Conservation (phyloP, 2,888 invertebrate genomes). For the Clanis bilineata region DNA sequence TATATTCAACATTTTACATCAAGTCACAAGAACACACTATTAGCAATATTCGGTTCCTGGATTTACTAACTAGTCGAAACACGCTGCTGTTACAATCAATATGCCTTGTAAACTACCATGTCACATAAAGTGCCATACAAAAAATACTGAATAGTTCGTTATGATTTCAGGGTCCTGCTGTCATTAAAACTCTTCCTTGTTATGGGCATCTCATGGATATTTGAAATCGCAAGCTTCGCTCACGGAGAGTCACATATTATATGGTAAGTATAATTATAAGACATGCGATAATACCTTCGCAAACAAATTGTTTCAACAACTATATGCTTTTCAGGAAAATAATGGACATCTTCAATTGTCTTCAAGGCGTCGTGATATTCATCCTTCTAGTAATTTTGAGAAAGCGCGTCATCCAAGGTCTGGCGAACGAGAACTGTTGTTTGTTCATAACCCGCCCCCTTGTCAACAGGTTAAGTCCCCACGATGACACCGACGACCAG, state of each 20-base stretch:
- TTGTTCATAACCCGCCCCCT: slow-evolving; percentile 52
- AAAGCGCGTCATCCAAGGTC: slow-evolving; percentile 76
- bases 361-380: slow-evolving; percentile 85
- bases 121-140: too few relatives aligned
- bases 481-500: slow-evolving; percentile 68
- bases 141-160: not conserved
- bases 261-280: slow-evolving; percentile 70
- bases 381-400: slow-evolving; percentile 82
- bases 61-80: too few relatives aligned
- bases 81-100: too few relatives aligned
- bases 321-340: slow-evolving; percentile 76
- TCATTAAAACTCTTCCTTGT: slow-evolving; percentile 85
- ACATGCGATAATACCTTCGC: too few relatives aligned
- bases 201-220: slow-evolving; percentile 88
- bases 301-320: too few relatives aligned
- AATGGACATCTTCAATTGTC: slow-evolving; percentile 84
- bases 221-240: slow-evolving; percentile 83
- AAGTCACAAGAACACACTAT: not conserved
- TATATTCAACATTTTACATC: not conserved
- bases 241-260: slow-evolving; percentile 66
- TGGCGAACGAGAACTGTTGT: slow-evolving; percentile 69
- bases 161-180: slow-evolving; percentile 78
- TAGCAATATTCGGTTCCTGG: too few relatives aligned
- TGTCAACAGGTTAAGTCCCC: slow-evolving; percentile 64
- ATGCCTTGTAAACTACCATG: too few relatives aligned